Conservation (phyloP, 2,888 invertebrate species). For the Busseola fusca region DNA sequence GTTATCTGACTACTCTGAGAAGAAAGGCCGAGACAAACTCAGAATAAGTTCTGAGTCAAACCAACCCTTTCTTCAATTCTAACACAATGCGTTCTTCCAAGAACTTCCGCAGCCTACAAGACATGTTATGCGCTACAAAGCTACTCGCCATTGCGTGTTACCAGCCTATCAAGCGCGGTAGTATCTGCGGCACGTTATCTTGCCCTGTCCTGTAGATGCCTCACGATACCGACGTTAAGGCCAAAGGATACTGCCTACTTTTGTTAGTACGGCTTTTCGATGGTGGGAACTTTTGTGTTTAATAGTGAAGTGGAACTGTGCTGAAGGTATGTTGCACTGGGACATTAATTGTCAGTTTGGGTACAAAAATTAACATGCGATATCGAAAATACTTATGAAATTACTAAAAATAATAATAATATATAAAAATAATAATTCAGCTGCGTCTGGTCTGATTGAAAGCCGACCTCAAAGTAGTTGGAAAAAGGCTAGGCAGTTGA, state of each 20-base stretch:
- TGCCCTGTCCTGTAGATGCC: conserved; percentile 57
- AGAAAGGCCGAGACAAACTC: too few relatives aligned
- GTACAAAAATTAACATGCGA: too few relatives aligned
- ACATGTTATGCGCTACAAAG: conserved; percentile 17
- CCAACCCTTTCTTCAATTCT: neutral
- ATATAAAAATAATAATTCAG: too few relatives aligned
- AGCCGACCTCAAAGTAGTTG: too few relatives aligned
- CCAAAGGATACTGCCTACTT: conserved; percentile 43
- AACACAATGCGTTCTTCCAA: conserved; percentile 23
- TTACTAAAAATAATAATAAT: too few relatives aligned
- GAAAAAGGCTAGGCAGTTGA: too few relatives aligned
- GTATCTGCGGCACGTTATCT: conserved; percentile 60
- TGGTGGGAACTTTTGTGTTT: conserved; percentile 38
- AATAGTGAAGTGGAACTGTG: neutral
- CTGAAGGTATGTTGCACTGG: neutral
- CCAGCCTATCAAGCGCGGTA: conserved; percentile 57
- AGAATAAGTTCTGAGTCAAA: neutral
- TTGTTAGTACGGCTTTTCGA: conserved; percentile 36
- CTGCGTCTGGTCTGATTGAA: too few relatives aligned
- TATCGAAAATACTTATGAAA: neutral
- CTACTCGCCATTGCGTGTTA: conserved; percentile 55
- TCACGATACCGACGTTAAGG: conserved; percentile 46
- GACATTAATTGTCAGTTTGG: too few relatives aligned
- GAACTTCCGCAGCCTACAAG: conserved; percentile 2
- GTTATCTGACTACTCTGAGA: too few relatives aligned